Conservation (phyloP, 1,140 invertebrate genomes). For the Luehdorfia chinensis region DNA sequence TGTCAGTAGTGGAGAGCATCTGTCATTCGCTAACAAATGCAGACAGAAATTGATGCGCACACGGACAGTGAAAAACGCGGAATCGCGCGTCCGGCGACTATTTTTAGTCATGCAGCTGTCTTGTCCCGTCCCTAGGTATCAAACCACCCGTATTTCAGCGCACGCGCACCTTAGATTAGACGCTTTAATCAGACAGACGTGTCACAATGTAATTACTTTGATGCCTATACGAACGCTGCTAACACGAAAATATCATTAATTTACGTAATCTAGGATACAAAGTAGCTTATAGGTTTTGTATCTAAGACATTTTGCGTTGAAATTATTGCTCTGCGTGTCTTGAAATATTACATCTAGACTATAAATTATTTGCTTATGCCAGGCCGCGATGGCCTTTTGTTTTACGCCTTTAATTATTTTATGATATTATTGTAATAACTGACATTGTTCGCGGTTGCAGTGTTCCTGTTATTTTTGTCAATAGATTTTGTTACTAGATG, state of each 20-base stretch:
- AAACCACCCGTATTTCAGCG: conserved; percentile 40
- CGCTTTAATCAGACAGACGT: conserved; percentile 36
- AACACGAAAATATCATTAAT: conserved; percentile 2
- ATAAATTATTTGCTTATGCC: conserved; percentile 4
- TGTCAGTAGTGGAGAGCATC: conserved; percentile 66
- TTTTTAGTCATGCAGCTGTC: conserved; percentile 66
- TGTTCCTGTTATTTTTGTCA: too few relatives aligned
- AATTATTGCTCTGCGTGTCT: not conserved
- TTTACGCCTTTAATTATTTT: too few relatives aligned
- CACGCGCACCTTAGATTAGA: conserved; percentile 41
- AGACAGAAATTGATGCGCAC: conserved; percentile 69
- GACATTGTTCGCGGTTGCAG: too few relatives aligned
- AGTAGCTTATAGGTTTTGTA: not conserved
- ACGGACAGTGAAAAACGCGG: conserved; percentile 74
- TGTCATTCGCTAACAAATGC: conserved; percentile 72
- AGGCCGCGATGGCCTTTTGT: conserved; percentile 1
- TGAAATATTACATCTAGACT: conserved; percentile 8
- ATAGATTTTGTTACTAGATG: too few relatives aligned
- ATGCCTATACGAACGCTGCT: conserved; percentile 17
- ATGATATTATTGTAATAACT: too few relatives aligned
- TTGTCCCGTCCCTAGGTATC: conserved; percentile 45
- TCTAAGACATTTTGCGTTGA: too few relatives aligned
- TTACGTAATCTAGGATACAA: not conserved
- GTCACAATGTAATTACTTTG: conserved; percentile 25
- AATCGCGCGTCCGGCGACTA: conserved; percentile 60